These are phyloP conservation scores for Artibeus jamaicensis DNA, from an alignment of 2,797 vertebrate species.

Conservation along the genomic window DNA sequence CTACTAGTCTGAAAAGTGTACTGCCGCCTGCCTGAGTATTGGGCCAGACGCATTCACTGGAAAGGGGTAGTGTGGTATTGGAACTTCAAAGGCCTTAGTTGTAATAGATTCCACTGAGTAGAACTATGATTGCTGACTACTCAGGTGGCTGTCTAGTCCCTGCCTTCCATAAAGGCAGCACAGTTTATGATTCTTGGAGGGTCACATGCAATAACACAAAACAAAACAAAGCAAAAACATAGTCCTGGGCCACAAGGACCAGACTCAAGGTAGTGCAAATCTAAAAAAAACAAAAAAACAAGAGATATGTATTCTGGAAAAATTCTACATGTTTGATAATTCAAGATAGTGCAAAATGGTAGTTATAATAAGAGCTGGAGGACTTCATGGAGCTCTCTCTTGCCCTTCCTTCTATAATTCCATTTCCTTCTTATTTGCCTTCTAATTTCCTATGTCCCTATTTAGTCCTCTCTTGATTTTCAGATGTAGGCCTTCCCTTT, in stretches of 20 bases:
- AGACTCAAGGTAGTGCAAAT: background rate
- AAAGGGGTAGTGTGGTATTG: background rate
- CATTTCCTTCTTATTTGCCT: background rate
- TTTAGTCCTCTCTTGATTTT: background rate
- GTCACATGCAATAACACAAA: background rate
- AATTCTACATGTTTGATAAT: background rate
- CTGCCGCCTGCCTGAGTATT: background rate
- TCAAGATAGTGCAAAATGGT: background rate
- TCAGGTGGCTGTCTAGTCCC: background rate
- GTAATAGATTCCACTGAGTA: background rate
- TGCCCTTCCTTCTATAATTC: background rate
- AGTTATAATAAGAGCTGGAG: background rate
- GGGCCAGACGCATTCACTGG: background rate
- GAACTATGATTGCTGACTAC: background rate
- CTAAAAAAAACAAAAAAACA: background rate
- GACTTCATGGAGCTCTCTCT: background rate
- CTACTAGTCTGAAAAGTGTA: background rate
- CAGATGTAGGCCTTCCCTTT: background rate
- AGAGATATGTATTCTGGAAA: background rate
- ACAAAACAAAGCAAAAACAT: background rate
- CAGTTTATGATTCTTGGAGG: background rate
- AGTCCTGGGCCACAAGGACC: background rate
- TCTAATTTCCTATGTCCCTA: background rate
- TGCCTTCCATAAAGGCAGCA: background rate
- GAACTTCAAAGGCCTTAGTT: background rate